Conservation (phyloP, 2,888 invertebrate genomes). For the Troides aeacus region DNA sequence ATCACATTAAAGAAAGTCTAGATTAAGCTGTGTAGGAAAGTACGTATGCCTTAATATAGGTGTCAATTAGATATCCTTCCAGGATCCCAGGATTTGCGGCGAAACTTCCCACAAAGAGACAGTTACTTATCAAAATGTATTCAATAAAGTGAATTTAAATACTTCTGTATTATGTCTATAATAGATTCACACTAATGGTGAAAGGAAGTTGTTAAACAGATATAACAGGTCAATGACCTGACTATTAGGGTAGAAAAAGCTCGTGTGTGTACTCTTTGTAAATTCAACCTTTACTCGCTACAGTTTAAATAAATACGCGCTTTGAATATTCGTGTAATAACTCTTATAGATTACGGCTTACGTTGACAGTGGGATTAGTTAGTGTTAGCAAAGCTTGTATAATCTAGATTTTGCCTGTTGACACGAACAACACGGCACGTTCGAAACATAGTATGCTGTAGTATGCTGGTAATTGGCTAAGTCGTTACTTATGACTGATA, state of each 20-base stretch:
- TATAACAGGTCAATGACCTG: no score
- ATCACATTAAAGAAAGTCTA: no score
- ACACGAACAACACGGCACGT: conserved; percentile 41
- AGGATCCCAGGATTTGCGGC: no score
- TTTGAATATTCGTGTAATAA: conserved; percentile 7
- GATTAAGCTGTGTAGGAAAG: no score
- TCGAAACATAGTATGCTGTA: conserved; percentile 39
- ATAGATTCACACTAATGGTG: no score
- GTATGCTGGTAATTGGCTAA: conserved; percentile 37
- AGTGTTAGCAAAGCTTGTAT: conserved; percentile 19
- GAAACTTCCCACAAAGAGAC: no score
- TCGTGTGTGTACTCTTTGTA: background rate
- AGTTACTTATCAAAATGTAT: no score
- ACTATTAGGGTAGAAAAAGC: background rate
- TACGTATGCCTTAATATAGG: no score
- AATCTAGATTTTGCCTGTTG: conserved; percentile 35
- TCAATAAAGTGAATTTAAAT: no score
- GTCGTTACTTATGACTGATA: conserved; percentile 34
- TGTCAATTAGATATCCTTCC: no score
- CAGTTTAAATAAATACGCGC: conserved; percentile 2
- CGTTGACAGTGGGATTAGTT: conserved; percentile 26
- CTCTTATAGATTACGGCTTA: conserved; percentile 9
- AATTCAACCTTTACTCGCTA: background rate
- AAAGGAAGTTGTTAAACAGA: no score
- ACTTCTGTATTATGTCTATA: no score